Evolutionary conservation across 1,140 invertebrate species (phyloP).

Genomic region (Asbolus verrucosus): DNA sequence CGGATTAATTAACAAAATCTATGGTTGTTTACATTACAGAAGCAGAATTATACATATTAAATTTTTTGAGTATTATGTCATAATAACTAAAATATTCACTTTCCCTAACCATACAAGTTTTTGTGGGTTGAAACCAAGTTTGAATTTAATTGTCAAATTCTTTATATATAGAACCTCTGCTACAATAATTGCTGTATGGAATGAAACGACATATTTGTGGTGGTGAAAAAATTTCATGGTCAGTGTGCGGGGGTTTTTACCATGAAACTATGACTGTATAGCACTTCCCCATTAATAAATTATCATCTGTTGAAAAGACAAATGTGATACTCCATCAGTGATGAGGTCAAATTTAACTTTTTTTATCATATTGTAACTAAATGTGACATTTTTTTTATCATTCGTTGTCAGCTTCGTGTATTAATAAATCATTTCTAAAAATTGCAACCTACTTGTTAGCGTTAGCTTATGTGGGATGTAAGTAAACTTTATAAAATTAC

Average conservation of each 20-base stretch:
- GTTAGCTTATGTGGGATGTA: constrained; percentile 28
- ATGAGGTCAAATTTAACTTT: no score
- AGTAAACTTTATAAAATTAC: constrained; percentile 15
- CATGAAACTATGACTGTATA: constrained; percentile 2
- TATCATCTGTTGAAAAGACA: no score
- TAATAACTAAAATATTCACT: constrained; percentile 32
- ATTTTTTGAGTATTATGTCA: constrained; percentile 18
- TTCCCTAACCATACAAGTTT: constrained; percentile 33
- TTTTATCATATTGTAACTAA: no score
- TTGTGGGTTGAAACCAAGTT: constrained; percentile 25
- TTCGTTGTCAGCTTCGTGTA: neutral
- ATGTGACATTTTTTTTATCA: no score
- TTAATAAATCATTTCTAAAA: constrained; percentile 35
- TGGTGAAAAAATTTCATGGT: constrained; percentile 36
- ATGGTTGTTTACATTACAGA: no score
- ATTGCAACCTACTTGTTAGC: constrained; percentile 5
- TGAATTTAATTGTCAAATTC: constrained; percentile 38
- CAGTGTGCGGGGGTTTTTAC: constrained; percentile 29
- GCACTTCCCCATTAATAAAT: constrained; percentile 5
- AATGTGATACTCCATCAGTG: no score
- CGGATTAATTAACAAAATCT: no score
- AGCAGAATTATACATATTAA: constrained; percentile 13
- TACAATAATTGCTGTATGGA: neutral
- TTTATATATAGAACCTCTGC: constrained; percentile 22
- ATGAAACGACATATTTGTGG: constrained; percentile 20